phyloP scores from a whole-genome alignment of 2,888 invertebrate genomes.

The Linyphia triangularis region DNA sequence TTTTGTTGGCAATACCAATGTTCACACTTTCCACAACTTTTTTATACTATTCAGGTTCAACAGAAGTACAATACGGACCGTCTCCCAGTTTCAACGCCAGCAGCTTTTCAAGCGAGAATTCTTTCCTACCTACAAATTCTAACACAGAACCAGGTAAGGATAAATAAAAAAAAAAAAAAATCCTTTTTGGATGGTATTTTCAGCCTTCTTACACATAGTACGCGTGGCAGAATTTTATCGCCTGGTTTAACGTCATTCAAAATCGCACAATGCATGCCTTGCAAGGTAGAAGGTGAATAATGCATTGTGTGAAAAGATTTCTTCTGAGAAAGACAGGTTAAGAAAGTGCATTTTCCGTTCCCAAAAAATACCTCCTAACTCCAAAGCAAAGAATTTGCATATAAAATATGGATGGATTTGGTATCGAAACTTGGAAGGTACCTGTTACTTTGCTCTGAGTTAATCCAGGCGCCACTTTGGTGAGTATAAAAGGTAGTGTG shows the following conservation, averaged over 20 bases:
- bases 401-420: slow-evolving; percentile 24
- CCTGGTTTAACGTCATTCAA: slow-evolving; percentile 68
- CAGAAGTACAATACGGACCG: slow-evolving; percentile 68
- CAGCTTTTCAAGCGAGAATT: slow-evolving; percentile 72
- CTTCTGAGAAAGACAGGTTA: slow-evolving; percentile 28
- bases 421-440: background rate
- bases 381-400: slow-evolving; percentile 35
- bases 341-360: slow-evolving; percentile 39
- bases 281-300: slow-evolving; percentile 38
- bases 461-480: too few relatives aligned
- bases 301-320: slow-evolving; percentile 57
- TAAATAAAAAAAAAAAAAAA: slow-evolving; percentile 28
- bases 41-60: slow-evolving; percentile 51
- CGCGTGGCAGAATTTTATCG: slow-evolving; percentile 60
- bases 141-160: slow-evolving; percentile 70
- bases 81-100: slow-evolving; percentile 70
- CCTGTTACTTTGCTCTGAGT: slow-evolving; percentile 1
- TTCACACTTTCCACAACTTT: background rate
- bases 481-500: too few relatives aligned
- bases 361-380: background rate
- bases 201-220: slow-evolving; percentile 2
- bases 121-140: slow-evolving; percentile 68
- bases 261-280: slow-evolving; percentile 47
- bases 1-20: too few relatives aligned
- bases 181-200: background rate